Evolutionary conservation across 2,797 vertebrate species (phyloP).

Genomic region (Gouania willdenowi): DNA sequence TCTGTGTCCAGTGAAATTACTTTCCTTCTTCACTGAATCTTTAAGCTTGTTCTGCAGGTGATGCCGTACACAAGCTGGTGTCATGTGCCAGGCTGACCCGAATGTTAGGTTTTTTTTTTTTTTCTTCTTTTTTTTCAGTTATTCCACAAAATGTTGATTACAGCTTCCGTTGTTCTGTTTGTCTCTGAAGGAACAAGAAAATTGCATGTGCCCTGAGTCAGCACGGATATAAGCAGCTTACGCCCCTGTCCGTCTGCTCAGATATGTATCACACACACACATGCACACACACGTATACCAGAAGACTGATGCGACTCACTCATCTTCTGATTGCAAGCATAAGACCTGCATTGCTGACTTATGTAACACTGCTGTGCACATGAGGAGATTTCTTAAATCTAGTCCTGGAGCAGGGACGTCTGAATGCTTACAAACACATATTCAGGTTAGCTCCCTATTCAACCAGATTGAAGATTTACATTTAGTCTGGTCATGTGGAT

Average conservation of each 20-base stretch:
- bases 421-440: slow-evolving; percentile 1
- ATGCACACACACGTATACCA: slow-evolving; percentile 6
- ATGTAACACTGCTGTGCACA: slow-evolving; percentile 25
- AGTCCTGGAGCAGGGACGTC: slow-evolving; percentile 8
- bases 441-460: slow-evolving; percentile 11
- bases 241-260: slow-evolving; percentile 38
- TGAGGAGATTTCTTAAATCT: slow-evolving; percentile 1
- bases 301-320: slow-evolving; percentile 33
- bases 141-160: slow-evolving; percentile 20
- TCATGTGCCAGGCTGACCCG: too few relatives aligned
- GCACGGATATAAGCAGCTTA: slow-evolving; percentile 68
- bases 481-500: slow-evolving; percentile 15
- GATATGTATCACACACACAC: slow-evolving; percentile 46
- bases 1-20: slow-evolving; percentile 4
- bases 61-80: not conserved
- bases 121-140: slow-evolving; percentile 9
- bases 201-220: slow-evolving; percentile 53
- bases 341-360: slow-evolving; percentile 41
- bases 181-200: slow-evolving; percentile 15
- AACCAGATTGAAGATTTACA: slow-evolving; percentile 7
- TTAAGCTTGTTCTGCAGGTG: slow-evolving; percentile 11
- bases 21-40: slow-evolving; percentile 1
- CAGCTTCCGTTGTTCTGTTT: slow-evolving; percentile 5
- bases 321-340: slow-evolving; percentile 42
- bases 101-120: slow-evolving; percentile 2